These are phyloP conservation scores for Nematostella vectensis DNA, from an alignment of 92 coral and sea anemone species.

Conservation along the genomic window DNA sequence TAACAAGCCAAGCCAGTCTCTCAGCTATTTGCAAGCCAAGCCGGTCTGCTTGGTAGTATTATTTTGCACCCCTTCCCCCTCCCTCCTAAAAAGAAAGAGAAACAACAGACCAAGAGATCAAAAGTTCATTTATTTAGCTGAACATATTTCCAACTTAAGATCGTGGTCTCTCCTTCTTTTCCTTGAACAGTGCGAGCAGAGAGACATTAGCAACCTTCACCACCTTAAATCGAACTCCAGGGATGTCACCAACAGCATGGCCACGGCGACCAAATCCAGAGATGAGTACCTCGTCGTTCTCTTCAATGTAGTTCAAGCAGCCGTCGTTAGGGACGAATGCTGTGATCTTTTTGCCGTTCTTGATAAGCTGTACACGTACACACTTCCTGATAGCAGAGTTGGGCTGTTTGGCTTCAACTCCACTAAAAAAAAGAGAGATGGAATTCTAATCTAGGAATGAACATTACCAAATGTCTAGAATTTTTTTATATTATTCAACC, in stretches of 20 bases:
- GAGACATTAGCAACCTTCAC: conserved; percentile 99
- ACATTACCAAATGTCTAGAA: too few relatives aligned
- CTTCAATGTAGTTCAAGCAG: conserved; percentile 96
- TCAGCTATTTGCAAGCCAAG: too few relatives aligned
- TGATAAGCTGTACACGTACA: conserved; percentile 92
- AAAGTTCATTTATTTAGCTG: conserved; percentile 20
- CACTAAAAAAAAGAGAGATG: too few relatives aligned
- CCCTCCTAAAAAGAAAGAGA: too few relatives aligned
- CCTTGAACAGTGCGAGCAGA: conserved; percentile 95
- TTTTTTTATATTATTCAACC: too few relatives aligned
- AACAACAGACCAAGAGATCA: too few relatives aligned
- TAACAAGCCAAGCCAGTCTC: too few relatives aligned
- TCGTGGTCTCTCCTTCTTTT: conserved; percentile 97
- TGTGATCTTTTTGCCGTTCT: conserved; percentile 97
- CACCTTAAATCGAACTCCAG: conserved; percentile 98
- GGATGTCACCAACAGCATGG: conserved; percentile 99
- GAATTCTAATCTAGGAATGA: too few relatives aligned
- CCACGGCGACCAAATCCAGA: conserved; percentile 99
- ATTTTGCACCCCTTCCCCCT: too few relatives aligned
- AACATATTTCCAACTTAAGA: conserved; percentile 56
- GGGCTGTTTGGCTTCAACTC: conserved; percentile 99
- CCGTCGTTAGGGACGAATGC: conserved; percentile 99
- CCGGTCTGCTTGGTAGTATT: too few relatives aligned
- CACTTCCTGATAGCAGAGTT: conserved; percentile 99
- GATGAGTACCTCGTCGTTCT: conserved; percentile 96